Evolutionary conservation across 1,140 invertebrate species (phyloP), one percentile per base, ranked within the genome.

Genomic region (Mamestra configurata): DNA sequence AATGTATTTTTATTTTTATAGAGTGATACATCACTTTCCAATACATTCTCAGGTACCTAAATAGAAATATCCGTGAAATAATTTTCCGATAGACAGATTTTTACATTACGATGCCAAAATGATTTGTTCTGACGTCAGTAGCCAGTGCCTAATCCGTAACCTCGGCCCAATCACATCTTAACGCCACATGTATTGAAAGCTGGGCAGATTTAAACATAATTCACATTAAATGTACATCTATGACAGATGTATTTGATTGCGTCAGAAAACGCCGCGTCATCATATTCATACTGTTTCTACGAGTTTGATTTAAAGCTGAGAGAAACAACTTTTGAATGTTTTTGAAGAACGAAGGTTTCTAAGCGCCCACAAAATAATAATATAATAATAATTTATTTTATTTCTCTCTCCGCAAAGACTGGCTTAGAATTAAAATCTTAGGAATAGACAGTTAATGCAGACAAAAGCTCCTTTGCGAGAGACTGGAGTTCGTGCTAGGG

Each of bases 221-320:
- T 76, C 40, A 64, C 64, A 76, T 64, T 64, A 76, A 75, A 75
- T 75, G 13, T 76, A 59, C 31, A 40, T 49, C 22, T 64, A 76
- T 76, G 73, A 76, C 73, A 76, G 57, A 49, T 64, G 55, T 76
- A 61, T 24, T 76, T 76, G 55, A 59, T 75, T 75, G 72, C 72
- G 53, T 75, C 13, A 75, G 72, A 15, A 73, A 73, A 43, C 27
- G 72, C 37, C 5, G 70, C 51, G 31, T 72, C 31, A 72, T 22
- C 11, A 3, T 43, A 73, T 55, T 75, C 59, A 27, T 27, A 15
- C n/a, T 43, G 20, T 31, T 10, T 31, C 37, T 43, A 24, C 37
- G 22, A 8, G 22, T 43, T 24, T 46, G 46, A 18, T 24, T 8
- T 13, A 15, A 15, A 40, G 15, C 18, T 46, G 1, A 40, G 11